Conservation (phyloP, 1,140 invertebrate species). For the Drosophila sechellia region DNA sequence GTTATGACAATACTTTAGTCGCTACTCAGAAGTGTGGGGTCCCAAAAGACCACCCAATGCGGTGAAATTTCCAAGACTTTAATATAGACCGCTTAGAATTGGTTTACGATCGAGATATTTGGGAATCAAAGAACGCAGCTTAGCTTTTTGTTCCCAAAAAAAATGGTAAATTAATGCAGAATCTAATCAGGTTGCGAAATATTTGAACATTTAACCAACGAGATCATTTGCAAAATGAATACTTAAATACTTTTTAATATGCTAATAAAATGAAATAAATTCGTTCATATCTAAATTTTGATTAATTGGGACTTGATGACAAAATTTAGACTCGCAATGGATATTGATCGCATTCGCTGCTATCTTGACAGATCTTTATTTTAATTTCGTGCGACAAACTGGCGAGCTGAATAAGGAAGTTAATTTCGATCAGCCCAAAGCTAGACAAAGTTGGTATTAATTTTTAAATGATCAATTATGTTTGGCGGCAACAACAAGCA, state of each 20-base stretch:
- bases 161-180: background rate
- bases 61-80: slow-evolving; percentile 20
- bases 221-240: background rate
- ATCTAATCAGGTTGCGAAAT: background rate
- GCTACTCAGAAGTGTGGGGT: slow-evolving; percentile 50
- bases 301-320: slow-evolving; percentile 9
- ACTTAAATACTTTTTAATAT: background rate
- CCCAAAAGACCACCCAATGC: slow-evolving; percentile 34
- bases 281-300: background rate
- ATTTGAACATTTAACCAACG: too few species aligned
- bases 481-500: slow-evolving; percentile 29
- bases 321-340: background rate
- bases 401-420: slow-evolving; percentile 52
- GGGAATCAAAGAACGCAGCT: background rate
- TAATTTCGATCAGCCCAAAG: slow-evolving; percentile 57
- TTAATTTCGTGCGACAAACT: slow-evolving; percentile 25
- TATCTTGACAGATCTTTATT: slow-evolving; percentile 30
- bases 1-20: slow-evolving; percentile 64
- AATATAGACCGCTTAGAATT: background rate
- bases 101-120: slow-evolving; percentile 1
- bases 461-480: slow-evolving; percentile 82
- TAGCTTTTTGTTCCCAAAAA: background rate
- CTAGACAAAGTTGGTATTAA: slow-evolving; percentile 75
- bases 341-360: slow-evolving; percentile 13
- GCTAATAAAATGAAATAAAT: background rate